A percentile compares a stretch with the other conserved stretches of the same genome.
These are phyloP conservation scores for Uria lomvia DNA, from an alignment of 2,113 vertebrate species.

Conservation along the genomic window DNA sequence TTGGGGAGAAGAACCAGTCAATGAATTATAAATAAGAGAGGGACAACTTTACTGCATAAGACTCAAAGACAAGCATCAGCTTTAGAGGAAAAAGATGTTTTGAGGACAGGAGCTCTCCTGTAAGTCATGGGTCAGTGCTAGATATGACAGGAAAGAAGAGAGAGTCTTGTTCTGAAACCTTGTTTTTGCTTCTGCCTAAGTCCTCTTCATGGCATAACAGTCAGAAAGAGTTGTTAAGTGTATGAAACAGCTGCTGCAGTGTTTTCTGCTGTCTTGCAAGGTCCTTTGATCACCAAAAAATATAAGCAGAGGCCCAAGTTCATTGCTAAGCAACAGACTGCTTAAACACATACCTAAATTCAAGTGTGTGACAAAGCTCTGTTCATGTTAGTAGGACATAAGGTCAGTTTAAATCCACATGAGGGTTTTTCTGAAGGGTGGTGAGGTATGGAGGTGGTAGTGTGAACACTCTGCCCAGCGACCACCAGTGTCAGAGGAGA, in stretches of 20 bases:
- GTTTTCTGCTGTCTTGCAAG: not conserved
- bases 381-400: not conserved
- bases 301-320: not conserved
- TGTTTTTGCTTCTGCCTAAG: not conserved
- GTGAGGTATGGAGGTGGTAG: not conserved
- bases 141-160: not conserved
- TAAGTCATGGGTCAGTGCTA: not conserved
- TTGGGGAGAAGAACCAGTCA: not conserved
- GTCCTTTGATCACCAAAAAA: not conserved
- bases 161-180: not conserved
- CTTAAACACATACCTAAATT: not conserved
- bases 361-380: not conserved
- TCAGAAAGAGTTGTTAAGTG: not conserved
- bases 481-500: rapidly evolving
- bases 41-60: not conserved
- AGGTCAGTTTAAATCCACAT: not conserved
- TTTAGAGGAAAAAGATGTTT: not conserved
- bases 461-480: not conserved
- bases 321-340: not conserved
- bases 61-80: not conserved
- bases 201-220: not conserved
- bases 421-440: not conserved
- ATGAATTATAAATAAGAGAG: not conserved
- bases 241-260: not conserved
- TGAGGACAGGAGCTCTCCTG: not conserved